phyloP scores from a whole-genome alignment of 2,113 vertebrate species.

The Lampris incognitus region DNA sequence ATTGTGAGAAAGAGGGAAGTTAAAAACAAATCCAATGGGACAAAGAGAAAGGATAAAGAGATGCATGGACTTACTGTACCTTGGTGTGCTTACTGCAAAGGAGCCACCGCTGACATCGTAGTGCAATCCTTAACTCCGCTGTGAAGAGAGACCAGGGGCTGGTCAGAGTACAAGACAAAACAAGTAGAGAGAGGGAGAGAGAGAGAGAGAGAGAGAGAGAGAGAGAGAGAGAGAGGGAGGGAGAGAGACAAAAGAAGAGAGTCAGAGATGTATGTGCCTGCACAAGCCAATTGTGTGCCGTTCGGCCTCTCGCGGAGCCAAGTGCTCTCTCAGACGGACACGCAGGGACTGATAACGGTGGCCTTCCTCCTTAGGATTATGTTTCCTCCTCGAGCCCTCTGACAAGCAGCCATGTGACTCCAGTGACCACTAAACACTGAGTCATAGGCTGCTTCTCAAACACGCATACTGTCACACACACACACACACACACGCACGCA shows the following conservation, averaged over 20 bases:
- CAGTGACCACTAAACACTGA: slow-evolving; percentile 74
- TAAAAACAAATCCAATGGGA: background rate
- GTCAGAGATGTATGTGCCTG: slow-evolving; percentile 57
- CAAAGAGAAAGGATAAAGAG: background rate
- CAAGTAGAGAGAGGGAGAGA: slow-evolving; percentile 52
- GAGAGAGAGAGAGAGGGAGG: slow-evolving; percentile 40
- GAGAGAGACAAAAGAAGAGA: slow-evolving; percentile 36
- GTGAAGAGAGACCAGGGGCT: slow-evolving; percentile 61
- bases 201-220: slow-evolving; percentile 53
- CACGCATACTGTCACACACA: slow-evolving; percentile 21
- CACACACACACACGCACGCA: slow-evolving; percentile 16
- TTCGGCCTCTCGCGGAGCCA: slow-evolving; percentile 21
- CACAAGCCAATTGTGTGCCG: slow-evolving; percentile 14
- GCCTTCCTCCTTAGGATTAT: slow-evolving; percentile 77
- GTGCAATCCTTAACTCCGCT: slow-evolving; percentile 77
- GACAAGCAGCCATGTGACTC: slow-evolving; percentile 83
- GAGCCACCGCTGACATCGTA: slow-evolving; percentile 80
- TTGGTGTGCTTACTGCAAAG: slow-evolving; percentile 80
- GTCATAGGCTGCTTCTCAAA: slow-evolving; percentile 61
- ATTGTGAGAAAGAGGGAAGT: background rate
- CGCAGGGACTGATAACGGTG: slow-evolving; percentile 70
- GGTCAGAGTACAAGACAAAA: slow-evolving; percentile 70
- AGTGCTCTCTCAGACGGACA: slow-evolving; percentile 51
- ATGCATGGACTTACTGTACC: slow-evolving; percentile 57
- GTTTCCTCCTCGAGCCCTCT: slow-evolving; percentile 79